phyloP scores from a whole-genome alignment of 2,888 invertebrate species.

The Adelphocoris suturalis region DNA sequence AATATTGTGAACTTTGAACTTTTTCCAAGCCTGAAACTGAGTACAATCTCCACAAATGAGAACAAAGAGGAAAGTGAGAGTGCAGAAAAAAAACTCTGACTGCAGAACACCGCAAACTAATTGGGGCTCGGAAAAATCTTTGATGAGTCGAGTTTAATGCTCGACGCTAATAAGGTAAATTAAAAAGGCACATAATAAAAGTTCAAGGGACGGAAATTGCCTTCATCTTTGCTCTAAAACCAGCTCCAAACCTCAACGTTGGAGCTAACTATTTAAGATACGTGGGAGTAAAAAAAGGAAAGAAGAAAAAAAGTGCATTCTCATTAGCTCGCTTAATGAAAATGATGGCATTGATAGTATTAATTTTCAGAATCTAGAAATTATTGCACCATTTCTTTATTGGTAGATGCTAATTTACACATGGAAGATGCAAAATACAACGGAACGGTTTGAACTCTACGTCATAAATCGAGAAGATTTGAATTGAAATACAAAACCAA shows the following conservation, averaged over 20 bases:
- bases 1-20: background rate
- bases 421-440: too few relatives aligned
- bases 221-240: background rate
- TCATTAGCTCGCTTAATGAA: too few relatives aligned
- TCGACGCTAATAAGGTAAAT: background rate
- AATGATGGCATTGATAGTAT: too few relatives aligned
- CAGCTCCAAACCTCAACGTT: background rate
- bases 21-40: background rate
- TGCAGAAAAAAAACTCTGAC: background rate
- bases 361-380: too few relatives aligned
- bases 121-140: slow-evolving; percentile 18
- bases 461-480: too few relatives aligned
- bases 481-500: too few relatives aligned
- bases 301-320: background rate
- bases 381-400: too few relatives aligned
- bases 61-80: background rate
- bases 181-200: background rate
- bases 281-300: background rate
- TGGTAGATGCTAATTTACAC: too few relatives aligned
- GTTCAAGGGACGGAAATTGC: slow-evolving; percentile 5
- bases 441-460: too few relatives aligned
- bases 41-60: background rate
- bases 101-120: background rate
- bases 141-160: background rate
- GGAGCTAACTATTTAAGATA: background rate